These are phyloP conservation scores for Ischnura elegans DNA, from an alignment of 2,888 invertebrate genomes.

Conservation along the genomic window DNA sequence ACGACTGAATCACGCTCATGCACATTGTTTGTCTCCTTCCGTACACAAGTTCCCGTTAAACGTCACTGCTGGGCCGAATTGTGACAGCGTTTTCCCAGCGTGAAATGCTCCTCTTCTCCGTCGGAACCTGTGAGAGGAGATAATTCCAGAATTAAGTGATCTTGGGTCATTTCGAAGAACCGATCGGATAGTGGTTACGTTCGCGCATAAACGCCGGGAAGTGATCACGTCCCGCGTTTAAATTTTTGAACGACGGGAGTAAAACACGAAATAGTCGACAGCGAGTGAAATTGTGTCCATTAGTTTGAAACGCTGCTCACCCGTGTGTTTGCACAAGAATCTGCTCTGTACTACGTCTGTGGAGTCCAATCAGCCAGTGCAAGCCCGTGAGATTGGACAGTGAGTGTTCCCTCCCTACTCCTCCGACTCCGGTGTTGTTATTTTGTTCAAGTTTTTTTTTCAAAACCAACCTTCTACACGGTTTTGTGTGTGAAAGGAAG, in stretches of 20 bases:
- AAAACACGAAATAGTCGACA: background rate
- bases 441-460: too few relatives aligned
- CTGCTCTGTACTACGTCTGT: background rate
- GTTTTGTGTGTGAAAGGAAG: background rate
- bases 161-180: too few relatives aligned
- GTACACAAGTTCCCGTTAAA: background rate
- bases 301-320: background rate
- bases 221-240: background rate
- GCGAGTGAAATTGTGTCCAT: slow-evolving; percentile 3
- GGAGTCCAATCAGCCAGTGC: background rate
- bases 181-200: background rate
- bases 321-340: slow-evolving; percentile 5
- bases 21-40: background rate
- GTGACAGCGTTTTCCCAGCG: background rate
- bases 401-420: background rate
- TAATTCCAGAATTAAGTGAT: too few relatives aligned
- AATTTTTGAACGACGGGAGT: background rate
- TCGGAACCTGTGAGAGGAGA: background rate
- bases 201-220: background rate
- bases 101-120: background rate
- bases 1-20: background rate
- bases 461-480: background rate
- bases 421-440: background rate
- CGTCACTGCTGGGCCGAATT: background rate
- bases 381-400: slow-evolving; percentile 7